phyloP scores from a whole-genome alignment of 2,888 invertebrate species.

The Azorinus chamasolen region DNA sequence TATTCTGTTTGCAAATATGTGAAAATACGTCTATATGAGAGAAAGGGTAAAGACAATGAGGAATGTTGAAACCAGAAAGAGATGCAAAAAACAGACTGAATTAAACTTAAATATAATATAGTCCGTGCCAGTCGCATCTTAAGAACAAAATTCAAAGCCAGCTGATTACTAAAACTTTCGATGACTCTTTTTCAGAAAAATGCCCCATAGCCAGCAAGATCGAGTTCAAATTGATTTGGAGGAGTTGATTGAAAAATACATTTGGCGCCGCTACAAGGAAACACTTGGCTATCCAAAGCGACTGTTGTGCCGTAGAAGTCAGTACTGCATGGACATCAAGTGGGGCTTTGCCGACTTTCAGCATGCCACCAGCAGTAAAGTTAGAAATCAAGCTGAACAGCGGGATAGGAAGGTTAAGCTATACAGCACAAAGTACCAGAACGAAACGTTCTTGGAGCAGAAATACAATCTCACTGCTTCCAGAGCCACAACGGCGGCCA shows the following conservation, averaged over 20 bases:
- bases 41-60: too few species aligned
- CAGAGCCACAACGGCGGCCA: constrained; percentile 60
- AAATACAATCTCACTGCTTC: constrained; percentile 61
- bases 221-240: constrained; percentile 61
- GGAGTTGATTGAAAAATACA: constrained; percentile 62
- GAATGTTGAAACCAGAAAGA: too few species aligned
- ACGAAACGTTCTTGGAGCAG: constrained; percentile 55
- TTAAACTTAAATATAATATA: too few species aligned
- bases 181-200: too few species aligned
- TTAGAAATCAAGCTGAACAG: constrained; percentile 9
- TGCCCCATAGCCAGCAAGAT: too few species aligned
- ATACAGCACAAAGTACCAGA: constrained; percentile 66
- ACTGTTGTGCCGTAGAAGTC: constrained; percentile 41
- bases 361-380: constrained; percentile 57
- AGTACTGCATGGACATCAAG: constrained; percentile 64
- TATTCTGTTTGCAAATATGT: too few species aligned
- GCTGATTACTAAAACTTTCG: too few species aligned
- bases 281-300: constrained; percentile 37
- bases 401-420: constrained; percentile 49
- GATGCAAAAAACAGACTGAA: too few species aligned
- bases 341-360: constrained; percentile 70
- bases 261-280: constrained; percentile 56
- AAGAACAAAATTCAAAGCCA: too few species aligned
- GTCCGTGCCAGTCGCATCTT: too few species aligned
- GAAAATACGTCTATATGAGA: too few species aligned